Evolutionary conservation across 2,113 vertebrate genomes (phyloP).

Genomic region (Vidua macroura): DNA sequence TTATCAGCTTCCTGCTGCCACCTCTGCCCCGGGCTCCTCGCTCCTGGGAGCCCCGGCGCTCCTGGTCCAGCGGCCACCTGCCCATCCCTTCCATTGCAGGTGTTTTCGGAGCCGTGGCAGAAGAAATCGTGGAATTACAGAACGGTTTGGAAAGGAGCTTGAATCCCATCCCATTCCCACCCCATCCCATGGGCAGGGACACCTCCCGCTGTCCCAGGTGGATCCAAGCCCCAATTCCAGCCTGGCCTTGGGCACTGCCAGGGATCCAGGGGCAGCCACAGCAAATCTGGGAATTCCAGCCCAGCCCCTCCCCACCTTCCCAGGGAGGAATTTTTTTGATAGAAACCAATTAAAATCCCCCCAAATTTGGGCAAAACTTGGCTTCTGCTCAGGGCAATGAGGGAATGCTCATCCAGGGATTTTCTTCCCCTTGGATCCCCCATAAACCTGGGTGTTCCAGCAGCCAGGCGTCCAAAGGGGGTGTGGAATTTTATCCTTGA

Average conservation of each 20-base stretch:
- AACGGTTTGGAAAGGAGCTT: neutral
- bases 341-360: neutral
- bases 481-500: rapidly evolving
- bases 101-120: rapidly evolving
- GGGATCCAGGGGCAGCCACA: neutral
- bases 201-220: rapidly evolving
- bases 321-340: neutral
- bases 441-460: rapidly evolving
- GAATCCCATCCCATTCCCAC: rapidly evolving
- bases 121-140: neutral
- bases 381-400: neutral
- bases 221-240: rapidly evolving
- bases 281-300: neutral
- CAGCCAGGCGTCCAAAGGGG: neutral
- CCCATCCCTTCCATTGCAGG: rapidly evolving
- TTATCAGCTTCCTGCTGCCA: neutral
- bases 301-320: neutral
- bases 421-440: neutral
- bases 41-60: neutral
- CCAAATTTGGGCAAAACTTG: neutral
- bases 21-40: neutral
- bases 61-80: neutral
- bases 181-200: neutral
- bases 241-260: neutral
- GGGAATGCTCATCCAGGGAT: rapidly evolving